These are phyloP conservation scores for Andrena bicolor DNA, from an alignment of 2,888 invertebrate genomes.

Conservation along the genomic window DNA sequence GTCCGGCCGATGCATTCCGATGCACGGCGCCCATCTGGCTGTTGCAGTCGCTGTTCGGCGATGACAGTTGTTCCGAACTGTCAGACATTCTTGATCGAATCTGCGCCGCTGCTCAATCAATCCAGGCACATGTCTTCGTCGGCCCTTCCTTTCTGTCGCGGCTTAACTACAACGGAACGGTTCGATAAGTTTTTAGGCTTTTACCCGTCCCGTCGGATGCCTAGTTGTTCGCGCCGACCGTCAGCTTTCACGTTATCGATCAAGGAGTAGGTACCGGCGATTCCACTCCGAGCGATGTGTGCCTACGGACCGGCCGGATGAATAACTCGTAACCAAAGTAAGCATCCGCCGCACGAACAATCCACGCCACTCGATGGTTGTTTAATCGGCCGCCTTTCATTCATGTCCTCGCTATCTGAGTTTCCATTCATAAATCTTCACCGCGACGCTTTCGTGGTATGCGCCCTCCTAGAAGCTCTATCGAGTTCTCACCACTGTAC, in stretches of 20 bases:
- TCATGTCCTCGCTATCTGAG: conserved; percentile 55
- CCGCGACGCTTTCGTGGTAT: neutral
- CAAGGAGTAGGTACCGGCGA: neutral
- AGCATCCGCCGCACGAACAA: conserved; percentile 65
- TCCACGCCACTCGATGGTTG: conserved; percentile 49
- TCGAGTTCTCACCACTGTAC: neutral
- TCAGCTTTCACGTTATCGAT: conserved; percentile 30
- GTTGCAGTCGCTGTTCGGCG: conserved; percentile 82
- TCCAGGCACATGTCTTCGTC: conserved; percentile 4
- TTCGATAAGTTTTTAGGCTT: neutral
- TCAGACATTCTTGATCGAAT: conserved; percentile 77
- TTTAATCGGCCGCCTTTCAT: conserved; percentile 67
- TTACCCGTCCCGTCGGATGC: neutral
- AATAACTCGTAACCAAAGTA: conserved; percentile 49
- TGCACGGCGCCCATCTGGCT: conserved; percentile 80
- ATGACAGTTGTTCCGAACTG: conserved; percentile 82
- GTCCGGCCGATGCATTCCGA: conserved; percentile 67
- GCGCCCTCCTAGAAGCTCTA: neutral
- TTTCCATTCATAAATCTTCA: conserved; percentile 55
- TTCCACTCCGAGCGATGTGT: neutral
- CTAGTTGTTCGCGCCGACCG: neutral
- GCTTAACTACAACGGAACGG: no score
- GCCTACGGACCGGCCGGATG: conserved; percentile 43
- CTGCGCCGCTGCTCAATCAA: conserved; percentile 6
- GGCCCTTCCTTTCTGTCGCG: neutral